A percentile compares a stretch with the other conserved stretches of the same genome.
Evolutionary conservation across 2,797 vertebrate genomes (phyloP).

Genomic region (Spinibarbus caldwelli): DNA sequence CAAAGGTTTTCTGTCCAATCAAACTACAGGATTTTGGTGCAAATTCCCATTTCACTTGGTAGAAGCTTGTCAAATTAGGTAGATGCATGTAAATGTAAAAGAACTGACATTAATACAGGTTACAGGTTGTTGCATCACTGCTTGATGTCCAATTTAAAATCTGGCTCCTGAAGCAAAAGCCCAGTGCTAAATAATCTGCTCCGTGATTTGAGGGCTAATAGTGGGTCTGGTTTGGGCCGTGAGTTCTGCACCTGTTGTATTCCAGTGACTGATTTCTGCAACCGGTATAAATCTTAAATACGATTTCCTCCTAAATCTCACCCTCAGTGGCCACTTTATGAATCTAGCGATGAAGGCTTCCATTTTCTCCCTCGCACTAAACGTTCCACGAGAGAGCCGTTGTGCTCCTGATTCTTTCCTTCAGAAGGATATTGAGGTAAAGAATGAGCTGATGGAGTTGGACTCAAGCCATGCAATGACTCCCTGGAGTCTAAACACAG

Average conservation of each 20-base stretch:
- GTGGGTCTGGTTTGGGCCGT: slow-evolving; percentile 30
- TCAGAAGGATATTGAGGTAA: slow-evolving; percentile 55
- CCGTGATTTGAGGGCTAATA: neutral
- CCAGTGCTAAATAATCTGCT: slow-evolving; percentile 7
- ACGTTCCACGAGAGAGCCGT: slow-evolving; percentile 78
- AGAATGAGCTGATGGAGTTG: slow-evolving; percentile 29
- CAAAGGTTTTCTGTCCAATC: neutral
- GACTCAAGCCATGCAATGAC: slow-evolving; percentile 48
- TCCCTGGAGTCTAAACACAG: slow-evolving; percentile 44
- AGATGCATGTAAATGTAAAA: neutral
- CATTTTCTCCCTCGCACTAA: slow-evolving; percentile 81
- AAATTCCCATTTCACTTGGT: neutral
- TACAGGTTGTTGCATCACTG: neutral
- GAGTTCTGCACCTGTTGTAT: slow-evolving; percentile 78
- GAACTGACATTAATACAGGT: neutral
- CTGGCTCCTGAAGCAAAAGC: neutral
- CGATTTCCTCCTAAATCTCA: slow-evolving; percentile 77
- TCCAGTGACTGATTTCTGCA: slow-evolving; percentile 79
- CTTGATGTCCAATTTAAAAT: slow-evolving; percentile 2
- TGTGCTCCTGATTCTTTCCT: slow-evolving; percentile 62
- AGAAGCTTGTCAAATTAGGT: neutral
- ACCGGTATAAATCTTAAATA: slow-evolving; percentile 72
- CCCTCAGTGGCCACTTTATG: slow-evolving; percentile 79
- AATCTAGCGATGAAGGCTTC: slow-evolving; percentile 84
- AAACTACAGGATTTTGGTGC: neutral